Evolutionary conservation across 1,140 invertebrate genomes (phyloP), one percentile per base, ranked within the genome.

Genomic region (Pseudomyrmex gracilis): DNA sequence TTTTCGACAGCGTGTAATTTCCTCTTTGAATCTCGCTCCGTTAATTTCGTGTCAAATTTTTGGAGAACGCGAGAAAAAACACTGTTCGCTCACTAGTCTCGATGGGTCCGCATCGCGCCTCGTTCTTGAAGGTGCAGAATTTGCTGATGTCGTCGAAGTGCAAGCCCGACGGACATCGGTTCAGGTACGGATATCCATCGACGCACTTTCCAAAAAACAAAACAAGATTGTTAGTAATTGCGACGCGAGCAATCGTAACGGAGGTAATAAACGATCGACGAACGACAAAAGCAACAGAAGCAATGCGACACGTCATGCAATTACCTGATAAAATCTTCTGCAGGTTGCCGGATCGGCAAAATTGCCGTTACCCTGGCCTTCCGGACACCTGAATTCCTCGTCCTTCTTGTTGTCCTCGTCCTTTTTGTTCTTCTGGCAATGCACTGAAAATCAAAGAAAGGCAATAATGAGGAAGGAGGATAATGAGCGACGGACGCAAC

Each of bases 111-210:
- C 98, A 98, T 91, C 97, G 95, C n/a, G 98, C 97, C 94, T 98
- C 97, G 84, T 96, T 96, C 95, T 98, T 98, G 92, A 98, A 98
- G 0, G 98, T 98, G 92, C 98, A 98, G 84, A 97, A 97, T 94
- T 98, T 98, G 92, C 96, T 97, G 80, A 98, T 96, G 90, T 98
- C 98, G 92, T 98, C 98, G 92, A 98, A 98, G 92, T 97, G 97
- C 5, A 98, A 94, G 49, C 97, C 97, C 10, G 98, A 98, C 7
- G 98, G 98, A 94, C 98, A 98, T 90, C 97, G 95, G 92, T 97
- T 98, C 88, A 97, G 91, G 90, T 98, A 98, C 0, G 97, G 97
- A 93, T 96, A 97, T 22, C 97, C 97, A 94, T 98, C 97, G 22
- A 98, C 97, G 91, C 97, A 98, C 97, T 98, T 91, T 85, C 12